Conservation (phyloP, 2,113 vertebrate genomes). For the Nanorana parkeri region DNA sequence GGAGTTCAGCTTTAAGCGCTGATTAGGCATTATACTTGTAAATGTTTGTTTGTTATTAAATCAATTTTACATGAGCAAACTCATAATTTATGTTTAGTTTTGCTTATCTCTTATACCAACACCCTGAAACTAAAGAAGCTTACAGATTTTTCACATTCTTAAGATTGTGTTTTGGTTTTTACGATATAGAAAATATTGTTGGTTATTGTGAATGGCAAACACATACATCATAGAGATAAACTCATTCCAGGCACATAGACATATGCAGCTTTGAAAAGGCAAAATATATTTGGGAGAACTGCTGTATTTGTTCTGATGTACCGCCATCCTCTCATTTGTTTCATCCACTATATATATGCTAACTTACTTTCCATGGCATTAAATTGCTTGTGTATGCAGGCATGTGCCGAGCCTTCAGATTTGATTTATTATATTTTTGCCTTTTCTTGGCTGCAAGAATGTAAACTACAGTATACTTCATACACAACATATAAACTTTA, state of each 20-base stretch:
- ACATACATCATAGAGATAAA: background rate
- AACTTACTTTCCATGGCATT: slow-evolving; percentile 3
- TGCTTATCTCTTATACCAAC: no score
- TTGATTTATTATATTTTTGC: slow-evolving; percentile 15
- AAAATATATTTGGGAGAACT: slow-evolving; percentile 12
- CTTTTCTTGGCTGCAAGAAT: slow-evolving; percentile 16
- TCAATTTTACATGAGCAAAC: no score
- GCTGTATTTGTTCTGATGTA: background rate
- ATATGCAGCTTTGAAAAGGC: background rate
- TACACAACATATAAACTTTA: background rate
- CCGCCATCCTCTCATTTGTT: slow-evolving; percentile 9
- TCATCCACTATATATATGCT: slow-evolving; percentile 31
- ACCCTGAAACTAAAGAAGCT: no score
- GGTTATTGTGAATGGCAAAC: background rate
- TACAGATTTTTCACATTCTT: no score
- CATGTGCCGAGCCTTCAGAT: background rate
- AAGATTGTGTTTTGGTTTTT: background rate
- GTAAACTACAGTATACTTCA: slow-evolving; percentile 12
- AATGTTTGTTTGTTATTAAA: no score
- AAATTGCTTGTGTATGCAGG: background rate
- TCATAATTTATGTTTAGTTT: no score
- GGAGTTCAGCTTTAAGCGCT: no score
- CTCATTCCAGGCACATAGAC: background rate
- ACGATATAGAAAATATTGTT: background rate
- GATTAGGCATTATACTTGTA: no score